Evolutionary conservation across 1,140 invertebrate species (phyloP).

Genomic region (Cephus cinctus): DNA sequence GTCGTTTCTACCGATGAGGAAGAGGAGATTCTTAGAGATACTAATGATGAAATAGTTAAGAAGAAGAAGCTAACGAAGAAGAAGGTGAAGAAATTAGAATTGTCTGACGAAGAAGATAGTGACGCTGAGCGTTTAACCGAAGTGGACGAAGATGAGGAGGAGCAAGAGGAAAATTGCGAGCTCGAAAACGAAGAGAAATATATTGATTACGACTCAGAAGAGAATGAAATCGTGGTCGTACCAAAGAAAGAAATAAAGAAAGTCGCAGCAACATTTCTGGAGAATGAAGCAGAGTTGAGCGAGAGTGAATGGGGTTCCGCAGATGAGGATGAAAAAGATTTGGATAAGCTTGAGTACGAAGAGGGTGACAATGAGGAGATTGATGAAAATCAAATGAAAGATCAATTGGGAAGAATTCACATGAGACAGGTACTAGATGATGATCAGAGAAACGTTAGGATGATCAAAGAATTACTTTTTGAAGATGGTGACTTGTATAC

Average conservation of each 20-base stretch:
- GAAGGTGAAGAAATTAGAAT: constrained; percentile 35
- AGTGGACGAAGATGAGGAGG: constrained; percentile 36
- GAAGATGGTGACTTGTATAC: constrained; percentile 84
- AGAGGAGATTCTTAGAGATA: constrained; percentile 38
- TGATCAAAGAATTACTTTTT: constrained; percentile 78
- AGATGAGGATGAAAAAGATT: constrained; percentile 73
- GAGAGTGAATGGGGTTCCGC: constrained; percentile 79
- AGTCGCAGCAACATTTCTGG: constrained; percentile 69
- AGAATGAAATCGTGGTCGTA: constrained; percentile 66
- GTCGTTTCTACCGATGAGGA: constrained; percentile 52
- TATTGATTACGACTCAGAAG: constrained; percentile 74
- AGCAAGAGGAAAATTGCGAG: constrained; percentile 31
- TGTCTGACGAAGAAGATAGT: constrained; percentile 45
- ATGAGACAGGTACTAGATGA: constrained; percentile 76
- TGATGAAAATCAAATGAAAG: constrained; percentile 65
- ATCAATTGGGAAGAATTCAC: constrained; percentile 70
- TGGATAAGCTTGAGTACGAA: constrained; percentile 74
- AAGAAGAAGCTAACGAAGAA: constrained; percentile 45
- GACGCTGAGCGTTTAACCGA: constrained; percentile 30
- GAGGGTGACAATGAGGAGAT: constrained; percentile 76
- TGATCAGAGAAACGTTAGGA: constrained; percentile 74
- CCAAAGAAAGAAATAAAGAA: constrained; percentile 55
- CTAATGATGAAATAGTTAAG: constrained; percentile 18
- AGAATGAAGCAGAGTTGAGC: constrained; percentile 83
- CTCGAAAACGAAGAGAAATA: constrained; percentile 46